These are phyloP conservation scores for Typhlichthys eigenmanni DNA, from an alignment of 2,797 vertebrate genomes.

Conservation along the genomic window DNA sequence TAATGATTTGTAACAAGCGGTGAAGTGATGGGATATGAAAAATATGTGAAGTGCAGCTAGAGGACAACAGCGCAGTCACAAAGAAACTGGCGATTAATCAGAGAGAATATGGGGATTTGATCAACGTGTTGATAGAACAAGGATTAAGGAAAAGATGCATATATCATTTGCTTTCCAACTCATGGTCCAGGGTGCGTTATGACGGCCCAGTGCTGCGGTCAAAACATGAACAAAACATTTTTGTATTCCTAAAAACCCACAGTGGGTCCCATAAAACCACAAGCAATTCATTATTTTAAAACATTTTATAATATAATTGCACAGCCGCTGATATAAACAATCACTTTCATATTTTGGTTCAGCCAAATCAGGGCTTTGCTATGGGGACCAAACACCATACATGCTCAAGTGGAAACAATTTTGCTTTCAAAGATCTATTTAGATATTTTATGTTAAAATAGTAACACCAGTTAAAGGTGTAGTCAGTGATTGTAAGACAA, in stretches of 20 bases:
- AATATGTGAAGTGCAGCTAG: constrained; percentile 56
- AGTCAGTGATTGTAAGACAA: too few species aligned
- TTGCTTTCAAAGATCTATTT: too few species aligned
- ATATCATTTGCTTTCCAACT: constrained; percentile 47
- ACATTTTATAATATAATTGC: too few species aligned
- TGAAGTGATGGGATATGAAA: constrained; percentile 49
- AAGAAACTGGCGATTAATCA: constrained; percentile 54
- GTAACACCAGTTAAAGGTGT: too few species aligned
- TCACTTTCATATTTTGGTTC: neutral
- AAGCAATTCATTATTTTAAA: too few species aligned
- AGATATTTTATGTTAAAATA: too few species aligned
- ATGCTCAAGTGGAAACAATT: too few species aligned
- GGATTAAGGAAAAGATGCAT: constrained; percentile 38
- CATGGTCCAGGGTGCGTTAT: constrained; percentile 13
- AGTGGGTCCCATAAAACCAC: too few species aligned
- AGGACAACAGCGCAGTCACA: constrained; percentile 49
- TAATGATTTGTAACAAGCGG: constrained; percentile 57
- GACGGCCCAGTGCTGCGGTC: constrained; percentile 34
- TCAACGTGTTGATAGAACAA: constrained; percentile 56
- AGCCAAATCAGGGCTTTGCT: neutral
- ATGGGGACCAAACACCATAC: neutral
- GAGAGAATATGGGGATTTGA: constrained; percentile 51
- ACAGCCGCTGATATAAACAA: too few species aligned
- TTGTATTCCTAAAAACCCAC: too few species aligned
- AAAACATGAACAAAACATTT: neutral